These are phyloP conservation scores for Bombyx mandarina DNA, from an alignment of 1,140 invertebrate genomes.

Conservation along the genomic window DNA sequence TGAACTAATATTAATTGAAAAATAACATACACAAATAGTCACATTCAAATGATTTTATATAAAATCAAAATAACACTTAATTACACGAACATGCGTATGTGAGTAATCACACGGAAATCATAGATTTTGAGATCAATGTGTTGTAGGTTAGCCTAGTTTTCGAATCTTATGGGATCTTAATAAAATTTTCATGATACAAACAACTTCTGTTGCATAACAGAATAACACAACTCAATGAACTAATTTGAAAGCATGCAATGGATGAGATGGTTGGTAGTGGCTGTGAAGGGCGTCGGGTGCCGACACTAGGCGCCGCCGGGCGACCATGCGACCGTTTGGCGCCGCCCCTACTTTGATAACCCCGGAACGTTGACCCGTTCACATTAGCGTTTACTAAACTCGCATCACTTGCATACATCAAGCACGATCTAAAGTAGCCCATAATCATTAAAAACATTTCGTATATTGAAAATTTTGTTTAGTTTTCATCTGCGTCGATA, in stretches of 20 bases:
- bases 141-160: no score
- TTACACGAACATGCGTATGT: no score
- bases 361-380: conserved; percentile 56
- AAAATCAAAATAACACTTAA: no score
- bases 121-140: no score
- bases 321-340: conserved; percentile 48
- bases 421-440: conserved; percentile 9
- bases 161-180: no score
- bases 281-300: conserved; percentile 10
- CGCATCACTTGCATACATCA: conserved; percentile 32
- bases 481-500: neutral
- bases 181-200: no score
- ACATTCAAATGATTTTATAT: no score
- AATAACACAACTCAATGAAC: no score
- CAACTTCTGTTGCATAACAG: no score
- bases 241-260: neutral
- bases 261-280: conserved; percentile 13
- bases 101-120: no score
- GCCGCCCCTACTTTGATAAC: conserved; percentile 55
- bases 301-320: conserved; percentile 8
- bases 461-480: neutral
- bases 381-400: conserved; percentile 57
- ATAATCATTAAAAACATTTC: conserved; percentile 9
- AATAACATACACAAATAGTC: no score
- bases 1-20: no score